Base-by-base conservation (phyloP, 2,113 vertebrate genomes). In the Prionailurus bengalensis region DNA sequence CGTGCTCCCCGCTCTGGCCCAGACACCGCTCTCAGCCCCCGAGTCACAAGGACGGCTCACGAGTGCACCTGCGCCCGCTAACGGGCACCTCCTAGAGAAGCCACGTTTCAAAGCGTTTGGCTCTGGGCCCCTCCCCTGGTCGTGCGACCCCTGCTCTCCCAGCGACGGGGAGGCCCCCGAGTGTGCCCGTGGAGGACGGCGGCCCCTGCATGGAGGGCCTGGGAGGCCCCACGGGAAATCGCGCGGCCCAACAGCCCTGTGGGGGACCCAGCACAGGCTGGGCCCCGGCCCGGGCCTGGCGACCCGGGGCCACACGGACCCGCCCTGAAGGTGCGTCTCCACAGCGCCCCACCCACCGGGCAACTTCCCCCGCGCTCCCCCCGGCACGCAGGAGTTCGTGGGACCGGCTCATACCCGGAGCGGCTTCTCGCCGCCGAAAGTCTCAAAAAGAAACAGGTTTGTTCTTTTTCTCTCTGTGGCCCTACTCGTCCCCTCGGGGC, bases 61-160 rank as follows among this genome's bases (percentile, higher is more conserved):
- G 1, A 1, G 39, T 13, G 25, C 14, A 0, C 0, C 0, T 25
- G 8, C 6, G 1, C 25, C 27, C 1, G 7, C 74, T 1, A 10
- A 4, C 42, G 4, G 39, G 39, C 12, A 14, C 42, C 73, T 23
- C 70, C 70, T 4, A 0, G 42, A 31, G 42, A 31, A 48, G 74
- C 25, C 73, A 29, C 14, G 2, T 2, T 16, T 16, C 8, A 2
- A 27, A 16, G 42, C 7, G 0, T 48, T 42, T 1, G 12, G 25
- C 73, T 16, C 21, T 3, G 58, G 58, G 58, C 23, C 58, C 21
- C 58, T 61, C 58, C 3, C 21, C 58, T 1, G 58, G 21, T 61
- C 21, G 19, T 9, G 21, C 19, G 58, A 61, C 58, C 58, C 58
- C 58, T 61, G 58, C 58, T 23, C 7, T 8, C 21, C 58, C 16